A percentile compares a stretch with the other conserved stretches of the same genome.
phyloP scores from a whole-genome alignment of 2,797 vertebrate species.

The Champsocephalus gunnari region DNA sequence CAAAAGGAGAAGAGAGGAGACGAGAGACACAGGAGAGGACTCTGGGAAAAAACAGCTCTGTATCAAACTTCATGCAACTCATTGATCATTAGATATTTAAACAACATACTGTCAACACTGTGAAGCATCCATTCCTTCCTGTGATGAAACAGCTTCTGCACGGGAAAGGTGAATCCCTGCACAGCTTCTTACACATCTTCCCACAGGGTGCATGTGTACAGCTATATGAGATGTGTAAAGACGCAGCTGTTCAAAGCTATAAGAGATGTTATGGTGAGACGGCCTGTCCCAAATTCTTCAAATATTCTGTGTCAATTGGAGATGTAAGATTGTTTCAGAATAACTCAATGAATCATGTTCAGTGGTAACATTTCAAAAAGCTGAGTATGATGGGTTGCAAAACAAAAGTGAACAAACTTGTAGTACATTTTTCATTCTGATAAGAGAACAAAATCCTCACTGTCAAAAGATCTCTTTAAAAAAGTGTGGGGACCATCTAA shows the following conservation, averaged over 20 bases:
- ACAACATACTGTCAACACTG: constrained; percentile 53
- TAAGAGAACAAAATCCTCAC: background rate
- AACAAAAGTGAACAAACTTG: constrained; percentile 15
- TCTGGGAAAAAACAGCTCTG: constrained; percentile 1
- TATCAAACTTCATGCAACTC: constrained; percentile 40
- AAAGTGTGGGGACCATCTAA: background rate
- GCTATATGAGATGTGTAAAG: constrained; percentile 38
- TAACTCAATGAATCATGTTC: constrained; percentile 23
- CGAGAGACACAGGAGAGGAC: background rate
- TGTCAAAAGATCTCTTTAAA: background rate
- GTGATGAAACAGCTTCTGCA: no score
- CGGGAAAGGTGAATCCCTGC: constrained; percentile 26
- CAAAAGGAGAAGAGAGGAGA: background rate
- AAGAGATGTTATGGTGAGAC: constrained; percentile 18
- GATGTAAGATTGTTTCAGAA: constrained; percentile 31
- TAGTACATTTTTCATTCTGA: background rate
- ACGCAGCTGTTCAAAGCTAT: constrained; percentile 21
- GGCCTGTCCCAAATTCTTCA: constrained; percentile 20
- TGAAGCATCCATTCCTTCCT: no score
- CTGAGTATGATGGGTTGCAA: background rate
- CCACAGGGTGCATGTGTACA: constrained; percentile 29
- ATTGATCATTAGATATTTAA: constrained; percentile 62
- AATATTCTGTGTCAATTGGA: constrained; percentile 25
- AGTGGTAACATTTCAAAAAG: background rate
- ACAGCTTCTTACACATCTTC: constrained; percentile 6